Evolutionary conservation across 2,888 invertebrate species (phyloP).

Genomic region (Girardia tigrina): DNA sequence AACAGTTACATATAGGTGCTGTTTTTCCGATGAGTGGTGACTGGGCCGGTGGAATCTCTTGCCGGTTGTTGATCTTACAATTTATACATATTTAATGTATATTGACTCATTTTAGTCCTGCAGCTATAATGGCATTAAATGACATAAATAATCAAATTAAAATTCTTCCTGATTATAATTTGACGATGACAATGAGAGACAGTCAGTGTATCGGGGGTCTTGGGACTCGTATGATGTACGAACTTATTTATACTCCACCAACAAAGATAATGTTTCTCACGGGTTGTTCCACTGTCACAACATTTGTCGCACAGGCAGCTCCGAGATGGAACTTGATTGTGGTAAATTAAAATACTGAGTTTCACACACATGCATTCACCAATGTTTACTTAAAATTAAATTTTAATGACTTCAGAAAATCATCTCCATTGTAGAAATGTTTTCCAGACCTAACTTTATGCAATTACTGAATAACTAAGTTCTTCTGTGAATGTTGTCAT

Average conservation of each 20-base stretch:
- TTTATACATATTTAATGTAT: too few species aligned
- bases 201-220: slow-evolving; percentile 97
- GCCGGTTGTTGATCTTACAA: slow-evolving; percentile 49
- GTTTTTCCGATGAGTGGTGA: slow-evolving; percentile 94
- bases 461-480: too few species aligned
- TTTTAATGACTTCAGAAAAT: too few species aligned
- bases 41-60: slow-evolving; percentile 96
- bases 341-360: slow-evolving; percentile 68
- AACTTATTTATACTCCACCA: slow-evolving; percentile 74
- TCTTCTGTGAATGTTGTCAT: too few species aligned
- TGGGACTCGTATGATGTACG: slow-evolving; percentile 94
- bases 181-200: slow-evolving; percentile 82
- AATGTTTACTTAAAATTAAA: too few species aligned
- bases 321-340: slow-evolving; percentile 99
- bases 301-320: slow-evolving; percentile 94
- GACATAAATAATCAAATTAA: slow-evolving; percentile 80
- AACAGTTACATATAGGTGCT: slow-evolving; percentile 71
- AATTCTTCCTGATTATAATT: slow-evolving; percentile 74
- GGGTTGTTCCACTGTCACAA: slow-evolving; percentile 95
- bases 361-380: too few species aligned
- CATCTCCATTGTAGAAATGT: too few species aligned
- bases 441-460: too few species aligned
- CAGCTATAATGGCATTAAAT: slow-evolving; percentile 82
- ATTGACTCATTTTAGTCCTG: slow-evolving; percentile 75
- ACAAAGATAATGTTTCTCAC: slow-evolving; percentile 62